phyloP scores from a whole-genome alignment of 1,140 invertebrate species.

The Armadillidium nasatum region DNA sequence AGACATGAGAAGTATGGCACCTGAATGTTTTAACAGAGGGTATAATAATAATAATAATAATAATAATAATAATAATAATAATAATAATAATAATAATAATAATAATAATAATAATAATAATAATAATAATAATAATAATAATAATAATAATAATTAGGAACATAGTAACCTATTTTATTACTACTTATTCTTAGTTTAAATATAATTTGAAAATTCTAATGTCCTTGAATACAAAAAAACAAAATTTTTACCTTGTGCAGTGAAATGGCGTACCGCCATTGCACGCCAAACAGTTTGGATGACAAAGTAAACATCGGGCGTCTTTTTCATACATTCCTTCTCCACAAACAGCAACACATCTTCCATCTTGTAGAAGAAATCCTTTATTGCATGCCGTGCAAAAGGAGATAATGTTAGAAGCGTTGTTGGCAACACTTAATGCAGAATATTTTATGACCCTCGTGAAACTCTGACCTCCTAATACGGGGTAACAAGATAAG shows the following conservation, averaged over 20 bases:
- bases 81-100: too few species aligned
- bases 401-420: neutral
- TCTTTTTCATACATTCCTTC: conserved; percentile 17
- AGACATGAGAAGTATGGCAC: too few species aligned
- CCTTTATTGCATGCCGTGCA: conserved; percentile 25
- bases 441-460: neutral
- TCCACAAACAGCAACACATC: conserved; percentile 4
- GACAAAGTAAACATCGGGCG: conserved; percentile 21
- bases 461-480: neutral
- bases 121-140: too few species aligned
- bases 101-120: too few species aligned
- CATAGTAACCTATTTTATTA: too few species aligned
- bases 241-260: conserved; percentile 25
- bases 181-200: too few species aligned
- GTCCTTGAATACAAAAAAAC: too few species aligned
- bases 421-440: neutral
- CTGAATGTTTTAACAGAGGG: too few species aligned
- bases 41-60: too few species aligned
- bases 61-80: too few species aligned
- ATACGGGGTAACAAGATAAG: conserved; percentile 17
- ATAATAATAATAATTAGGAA: too few species aligned
- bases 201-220: too few species aligned
- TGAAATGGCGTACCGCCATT: conserved; percentile 22
- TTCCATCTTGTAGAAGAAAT: conserved; percentile 23
- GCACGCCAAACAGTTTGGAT: conserved; percentile 17